Percentiles rank a stretch among this genome's conserved stretches.
These are phyloP conservation scores for Passer domesticus DNA, from an alignment of 2,113 vertebrate genomes.

Conservation along the genomic window DNA sequence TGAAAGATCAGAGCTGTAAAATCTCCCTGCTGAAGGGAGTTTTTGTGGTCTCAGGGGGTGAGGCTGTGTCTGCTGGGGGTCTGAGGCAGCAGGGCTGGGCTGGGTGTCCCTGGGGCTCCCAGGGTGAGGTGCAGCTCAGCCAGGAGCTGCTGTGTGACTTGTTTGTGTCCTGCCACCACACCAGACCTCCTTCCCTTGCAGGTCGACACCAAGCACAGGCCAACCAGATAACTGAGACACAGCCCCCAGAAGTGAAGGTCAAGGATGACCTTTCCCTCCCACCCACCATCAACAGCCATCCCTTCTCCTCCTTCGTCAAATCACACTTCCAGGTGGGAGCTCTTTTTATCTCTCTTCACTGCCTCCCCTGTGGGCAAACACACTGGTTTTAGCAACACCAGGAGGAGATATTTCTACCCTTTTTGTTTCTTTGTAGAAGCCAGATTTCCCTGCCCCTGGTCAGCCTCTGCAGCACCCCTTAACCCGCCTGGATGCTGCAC, in stretches of 20 bases:
- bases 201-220: slow-evolving; percentile 54
- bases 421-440: slow-evolving; percentile 10
- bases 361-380: neutral
- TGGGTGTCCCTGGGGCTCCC: neutral
- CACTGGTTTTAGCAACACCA: neutral
- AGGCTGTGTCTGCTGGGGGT: neutral
- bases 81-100: neutral
- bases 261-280: slow-evolving; percentile 77
- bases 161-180: neutral
- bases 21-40: neutral
- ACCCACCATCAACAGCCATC: slow-evolving; percentile 76
- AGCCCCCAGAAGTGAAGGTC: slow-evolving; percentile 82
- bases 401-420: neutral
- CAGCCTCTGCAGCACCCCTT: slow-evolving; percentile 79
- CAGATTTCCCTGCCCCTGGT: slow-evolving; percentile 73
- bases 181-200: neutral
- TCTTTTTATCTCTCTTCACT: neutral
- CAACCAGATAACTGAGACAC: slow-evolving; percentile 74
- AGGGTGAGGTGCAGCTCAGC: neutral
- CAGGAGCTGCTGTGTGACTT: neutral
- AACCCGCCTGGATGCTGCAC: slow-evolving; percentile 75
- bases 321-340: slow-evolving; percentile 80
- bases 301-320: slow-evolving; percentile 84
- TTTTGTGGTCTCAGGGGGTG: neutral
- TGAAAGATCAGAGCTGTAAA: neutral